Conservation (phyloP, 2,888 invertebrate genomes). For the Cerastoderma edule region DNA sequence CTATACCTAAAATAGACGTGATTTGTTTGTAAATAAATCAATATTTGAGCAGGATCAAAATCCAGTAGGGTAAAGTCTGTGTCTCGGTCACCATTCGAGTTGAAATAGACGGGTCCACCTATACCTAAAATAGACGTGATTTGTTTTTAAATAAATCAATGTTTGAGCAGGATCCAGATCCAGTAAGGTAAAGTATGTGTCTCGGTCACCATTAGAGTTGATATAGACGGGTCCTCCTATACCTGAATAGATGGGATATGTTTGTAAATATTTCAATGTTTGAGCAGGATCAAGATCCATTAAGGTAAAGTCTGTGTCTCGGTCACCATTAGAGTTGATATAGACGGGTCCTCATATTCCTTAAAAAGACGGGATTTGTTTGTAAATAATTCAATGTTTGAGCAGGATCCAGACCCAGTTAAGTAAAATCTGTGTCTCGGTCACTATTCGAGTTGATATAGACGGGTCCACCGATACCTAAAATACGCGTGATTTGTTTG, state of each 20-base stretch:
- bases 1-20: conserved; percentile 61
- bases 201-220: conserved; percentile 74
- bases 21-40: no score
- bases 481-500: background rate
- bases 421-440: conserved; percentile 70
- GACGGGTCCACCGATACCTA: conserved; percentile 70
- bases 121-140: conserved; percentile 61
- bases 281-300: conserved; percentile 67
- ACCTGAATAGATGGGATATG: conserved; percentile 57
- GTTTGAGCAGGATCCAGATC: conserved; percentile 68
- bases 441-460: conserved; percentile 73
- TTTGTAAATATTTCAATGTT: no score
- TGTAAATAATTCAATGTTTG: no score
- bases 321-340: conserved; percentile 74
- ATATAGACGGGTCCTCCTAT: conserved; percentile 68
- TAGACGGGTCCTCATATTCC: conserved; percentile 69
- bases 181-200: conserved; percentile 68
- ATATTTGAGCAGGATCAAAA: conserved; percentile 64
- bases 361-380: conserved; percentile 24
- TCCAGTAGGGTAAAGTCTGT: conserved; percentile 69
- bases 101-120: conserved; percentile 66
- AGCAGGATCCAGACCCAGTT: conserved; percentile 67
- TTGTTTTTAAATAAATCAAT: no score
- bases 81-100: conserved; percentile 75
- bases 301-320: conserved; percentile 71